phyloP scores from a whole-genome alignment of 2,888 invertebrate genomes.

The Venusia cambrica region DNA sequence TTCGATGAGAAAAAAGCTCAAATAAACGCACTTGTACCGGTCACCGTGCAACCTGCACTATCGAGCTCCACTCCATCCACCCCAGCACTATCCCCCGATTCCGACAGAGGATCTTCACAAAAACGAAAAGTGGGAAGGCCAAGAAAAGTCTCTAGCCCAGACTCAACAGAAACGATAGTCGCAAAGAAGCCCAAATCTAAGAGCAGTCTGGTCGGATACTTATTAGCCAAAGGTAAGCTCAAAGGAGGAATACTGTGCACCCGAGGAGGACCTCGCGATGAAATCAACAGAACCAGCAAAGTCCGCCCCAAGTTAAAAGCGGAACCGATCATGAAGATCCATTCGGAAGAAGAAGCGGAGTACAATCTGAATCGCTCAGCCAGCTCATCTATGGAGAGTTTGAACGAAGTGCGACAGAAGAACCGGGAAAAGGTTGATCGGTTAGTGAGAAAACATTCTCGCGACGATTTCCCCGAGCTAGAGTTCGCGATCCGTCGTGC shows the following conservation, averaged over 20 bases:
- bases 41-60: constrained; percentile 58
- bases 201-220: constrained; percentile 83
- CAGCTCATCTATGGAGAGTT: constrained; percentile 78
- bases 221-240: constrained; percentile 84
- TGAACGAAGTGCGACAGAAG: constrained; percentile 74
- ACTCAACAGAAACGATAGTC: constrained; percentile 89
- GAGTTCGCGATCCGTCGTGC: constrained; percentile 65
- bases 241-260: constrained; percentile 77
- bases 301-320: constrained; percentile 87
- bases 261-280: constrained; percentile 76
- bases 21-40: constrained; percentile 85
- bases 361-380: constrained; percentile 70
- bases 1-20: constrained; percentile 92
- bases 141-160: constrained; percentile 84
- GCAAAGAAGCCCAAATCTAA: constrained; percentile 90
- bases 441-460: constrained; percentile 68
- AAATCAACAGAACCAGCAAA: constrained; percentile 76
- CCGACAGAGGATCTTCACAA: constrained; percentile 82
- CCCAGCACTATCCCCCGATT: constrained; percentile 70
- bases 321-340: constrained; percentile 83
- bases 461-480: constrained; percentile 67
- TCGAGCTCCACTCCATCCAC: constrained; percentile 68
- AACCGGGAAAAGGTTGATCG: constrained; percentile 74
- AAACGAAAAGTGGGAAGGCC: constrained; percentile 92
- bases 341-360: constrained; percentile 80